Evolutionary conservation across 1,140 invertebrate genomes (phyloP).

Genomic region (Hyles vespertilio): DNA sequence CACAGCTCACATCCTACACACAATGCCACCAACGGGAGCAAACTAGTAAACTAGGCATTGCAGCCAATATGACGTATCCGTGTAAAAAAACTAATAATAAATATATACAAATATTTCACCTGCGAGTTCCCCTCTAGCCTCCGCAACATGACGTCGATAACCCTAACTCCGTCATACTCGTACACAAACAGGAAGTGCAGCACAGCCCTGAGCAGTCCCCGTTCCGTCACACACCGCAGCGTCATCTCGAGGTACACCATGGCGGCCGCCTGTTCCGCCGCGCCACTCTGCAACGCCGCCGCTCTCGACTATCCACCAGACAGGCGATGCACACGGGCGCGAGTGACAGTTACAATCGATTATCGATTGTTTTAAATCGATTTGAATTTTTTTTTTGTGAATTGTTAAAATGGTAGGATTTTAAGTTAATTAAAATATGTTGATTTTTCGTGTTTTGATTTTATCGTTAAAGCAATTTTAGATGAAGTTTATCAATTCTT

Average conservation of each 20-base stretch:
- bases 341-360: conserved; percentile 33
- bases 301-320: conserved; percentile 57
- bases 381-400: too few relatives aligned
- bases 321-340: conserved; percentile 28
- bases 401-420: too few relatives aligned
- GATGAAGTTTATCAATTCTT: too few relatives aligned
- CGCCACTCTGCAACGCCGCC: conserved; percentile 82
- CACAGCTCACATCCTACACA: too few relatives aligned
- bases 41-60: neutral
- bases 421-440: too few relatives aligned
- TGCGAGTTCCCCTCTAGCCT: conserved; percentile 84
- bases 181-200: conserved; percentile 91
- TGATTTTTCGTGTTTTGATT: too few relatives aligned
- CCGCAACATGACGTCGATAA: conserved; percentile 87
- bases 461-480: too few relatives aligned
- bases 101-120: conserved; percentile 64
- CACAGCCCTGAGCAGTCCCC: conserved; percentile 87
- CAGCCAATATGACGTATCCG: too few relatives aligned
- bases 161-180: conserved; percentile 86
- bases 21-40: too few relatives aligned
- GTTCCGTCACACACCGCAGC: conserved; percentile 89
- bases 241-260: conserved; percentile 95
- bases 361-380: too few relatives aligned
- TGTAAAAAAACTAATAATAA: neutral
- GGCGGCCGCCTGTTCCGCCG: conserved; percentile 92